These are phyloP conservation scores for Leptinotarsa haldemani DNA, from an alignment of 2,888 invertebrate genomes.

Conservation along the genomic window DNA sequence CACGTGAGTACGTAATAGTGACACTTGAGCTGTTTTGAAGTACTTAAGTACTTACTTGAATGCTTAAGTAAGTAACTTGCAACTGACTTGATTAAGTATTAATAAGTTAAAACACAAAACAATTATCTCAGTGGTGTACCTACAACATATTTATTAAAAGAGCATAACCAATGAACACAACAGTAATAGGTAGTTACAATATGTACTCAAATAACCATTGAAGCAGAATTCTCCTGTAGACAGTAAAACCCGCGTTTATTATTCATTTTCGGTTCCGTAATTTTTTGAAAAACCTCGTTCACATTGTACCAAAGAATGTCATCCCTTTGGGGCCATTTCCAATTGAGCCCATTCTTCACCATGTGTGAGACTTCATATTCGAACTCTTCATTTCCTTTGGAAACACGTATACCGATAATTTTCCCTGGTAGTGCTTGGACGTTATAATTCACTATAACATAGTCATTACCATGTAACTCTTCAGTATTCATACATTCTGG, in stretches of 20 bases:
- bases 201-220: constrained; percentile 24
- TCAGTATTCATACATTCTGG: constrained; percentile 16
- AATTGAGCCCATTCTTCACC: constrained; percentile 26
- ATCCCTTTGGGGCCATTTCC: constrained; percentile 27
- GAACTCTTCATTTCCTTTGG: constrained; percentile 16
- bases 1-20: constrained; percentile 25
- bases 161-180: constrained; percentile 19
- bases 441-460: constrained; percentile 38
- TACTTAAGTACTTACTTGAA: constrained; percentile 13
- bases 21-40: constrained; percentile 17
- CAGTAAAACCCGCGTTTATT: constrained; percentile 14
- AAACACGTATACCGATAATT: constrained; percentile 30
- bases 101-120: constrained; percentile 14
- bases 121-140: constrained; percentile 16
- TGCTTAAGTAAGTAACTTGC: constrained; percentile 17
- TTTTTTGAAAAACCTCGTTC: constrained; percentile 23
- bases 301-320: constrained; percentile 25
- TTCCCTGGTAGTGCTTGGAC: constrained; percentile 34
- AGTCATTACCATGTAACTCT: constrained; percentile 32
- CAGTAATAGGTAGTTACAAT: constrained; percentile 21
- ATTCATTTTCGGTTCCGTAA: constrained; percentile 22
- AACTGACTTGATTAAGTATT: constrained; percentile 18
- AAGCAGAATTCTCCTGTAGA: constrained; percentile 34
- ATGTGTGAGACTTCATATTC: constrained; percentile 25
- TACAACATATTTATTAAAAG: constrained; percentile 14